phyloP scores from a whole-genome alignment of 2,113 vertebrate species.

The Haemorhous mexicanus region DNA sequence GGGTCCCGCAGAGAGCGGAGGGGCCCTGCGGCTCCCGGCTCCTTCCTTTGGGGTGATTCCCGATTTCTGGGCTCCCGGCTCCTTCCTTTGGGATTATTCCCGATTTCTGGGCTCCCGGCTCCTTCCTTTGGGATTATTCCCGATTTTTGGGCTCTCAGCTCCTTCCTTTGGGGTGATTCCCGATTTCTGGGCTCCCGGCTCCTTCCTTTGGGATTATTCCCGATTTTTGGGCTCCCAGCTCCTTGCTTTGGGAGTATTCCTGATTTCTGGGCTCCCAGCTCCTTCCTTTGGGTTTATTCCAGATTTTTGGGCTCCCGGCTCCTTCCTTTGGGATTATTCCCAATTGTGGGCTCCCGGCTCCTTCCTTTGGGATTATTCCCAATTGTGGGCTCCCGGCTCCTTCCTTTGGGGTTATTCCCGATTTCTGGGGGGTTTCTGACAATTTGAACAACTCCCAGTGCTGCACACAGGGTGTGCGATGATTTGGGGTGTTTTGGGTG shows the following conservation, averaged over 20 bases:
- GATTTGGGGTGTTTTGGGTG: neutral
- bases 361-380: neutral
- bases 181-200: rapidly evolving
- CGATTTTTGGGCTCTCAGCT: rapidly evolving
- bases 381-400: rapidly evolving
- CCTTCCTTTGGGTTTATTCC: neutral
- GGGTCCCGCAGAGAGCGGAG: neutral
- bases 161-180: no score
- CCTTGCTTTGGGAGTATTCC: neutral
- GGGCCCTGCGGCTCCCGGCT: neutral
- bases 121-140: neutral
- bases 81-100: neutral
- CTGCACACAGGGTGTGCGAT: neutral
- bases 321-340: no score
- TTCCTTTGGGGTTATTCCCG: neutral
- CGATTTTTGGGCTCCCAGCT: rapidly evolving
- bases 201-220: neutral
- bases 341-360: rapidly evolving
- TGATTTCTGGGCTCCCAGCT: rapidly evolving
- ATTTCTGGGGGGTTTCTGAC: neutral
- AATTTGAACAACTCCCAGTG: neutral
- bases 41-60: neutral
- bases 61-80: neutral
- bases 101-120: rapidly evolving
- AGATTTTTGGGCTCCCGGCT: rapidly evolving